Base-by-base conservation (phyloP, 2,113 vertebrate genomes). In the Ornithorhynchus anatinus region DNA sequence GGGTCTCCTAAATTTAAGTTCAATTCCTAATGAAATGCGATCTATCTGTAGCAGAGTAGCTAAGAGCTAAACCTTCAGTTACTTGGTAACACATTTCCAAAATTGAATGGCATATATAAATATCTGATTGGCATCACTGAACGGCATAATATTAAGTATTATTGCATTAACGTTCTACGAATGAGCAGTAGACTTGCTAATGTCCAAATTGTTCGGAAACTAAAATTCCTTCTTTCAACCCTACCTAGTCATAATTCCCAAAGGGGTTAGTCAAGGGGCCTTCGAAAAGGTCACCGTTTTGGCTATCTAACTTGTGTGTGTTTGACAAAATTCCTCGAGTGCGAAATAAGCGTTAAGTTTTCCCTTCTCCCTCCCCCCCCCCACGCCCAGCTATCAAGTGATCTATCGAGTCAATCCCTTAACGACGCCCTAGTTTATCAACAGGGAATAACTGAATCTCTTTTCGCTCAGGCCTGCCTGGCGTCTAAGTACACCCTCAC, bases 391-490 rank as follows among this genome's bases (percentile, higher is more conserved):
- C 66, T 78, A 82, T 31, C 68, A 75, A 83, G 78, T n/a, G 77
- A 72, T 59, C 72, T 44, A 72, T 67, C 50, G 48, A 33, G 71
- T 66, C 57, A 65, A 59, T 81, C 71, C 63, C 70, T 80, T 81
- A 83, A 1, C 72, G 66, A 84, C 72, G 72, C 27, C 85, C 72
- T 40, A 62, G 63, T 85, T 80, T 79, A 67, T 85, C 78, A 80
- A 79, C 4, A 90, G 47, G 81, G 74, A 86, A 71, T 87, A 69
- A 19, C 59, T 84, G 87, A 86, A 91, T 87, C 67, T 89, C 88
- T 88, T 86, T 90, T 93, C 93, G 94, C 93, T 94, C 95, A 97
- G 96, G 94, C 96, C 96, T 92, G 97, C 96, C 96, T 95, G 95
- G 95, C 93, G 93, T 91, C 92, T 91, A 86, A 80, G 85, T 85